Evolutionary conservation across 2,888 invertebrate genomes (phyloP).

Genomic region (Myopa tessellatipennis): DNA sequence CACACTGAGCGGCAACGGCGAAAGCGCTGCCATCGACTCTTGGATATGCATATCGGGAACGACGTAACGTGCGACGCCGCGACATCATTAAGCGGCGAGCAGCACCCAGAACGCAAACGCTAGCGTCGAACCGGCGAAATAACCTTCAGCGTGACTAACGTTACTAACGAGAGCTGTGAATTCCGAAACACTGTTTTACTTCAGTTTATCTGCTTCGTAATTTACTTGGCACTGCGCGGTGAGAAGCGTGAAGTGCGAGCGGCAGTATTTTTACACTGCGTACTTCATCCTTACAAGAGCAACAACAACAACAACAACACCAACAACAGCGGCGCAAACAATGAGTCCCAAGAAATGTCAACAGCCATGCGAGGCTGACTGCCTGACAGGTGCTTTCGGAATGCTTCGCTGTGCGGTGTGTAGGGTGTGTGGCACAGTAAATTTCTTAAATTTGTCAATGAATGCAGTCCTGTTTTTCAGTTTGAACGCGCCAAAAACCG

Average conservation of each 20-base stretch:
- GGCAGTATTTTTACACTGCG: constrained; percentile 12
- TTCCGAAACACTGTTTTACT: background rate
- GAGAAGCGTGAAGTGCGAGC: background rate
- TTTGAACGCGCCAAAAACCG: constrained; percentile 25
- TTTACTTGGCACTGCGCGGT: background rate
- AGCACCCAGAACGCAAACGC: background rate
- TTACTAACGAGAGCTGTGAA: constrained; percentile 19
- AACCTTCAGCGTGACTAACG: constrained; percentile 34
- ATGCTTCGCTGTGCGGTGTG: background rate
- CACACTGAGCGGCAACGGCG: constrained; percentile 10
- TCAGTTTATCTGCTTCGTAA: background rate
- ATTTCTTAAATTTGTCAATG: background rate
- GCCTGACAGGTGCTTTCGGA: background rate
- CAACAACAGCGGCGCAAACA: background rate
- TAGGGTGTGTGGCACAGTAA: background rate
- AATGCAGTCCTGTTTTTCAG: constrained; percentile 3
- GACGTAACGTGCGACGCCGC: constrained; percentile 42
- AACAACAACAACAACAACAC: background rate
- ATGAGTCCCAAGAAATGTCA: background rate
- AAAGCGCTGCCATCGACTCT: background rate
- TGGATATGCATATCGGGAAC: constrained; percentile 34
- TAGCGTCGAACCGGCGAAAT: constrained; percentile 19
- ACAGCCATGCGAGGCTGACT: background rate
- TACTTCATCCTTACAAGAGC: background rate
- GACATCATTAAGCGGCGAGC: constrained; percentile 47